These are phyloP conservation scores for Brotula barbata DNA, from an alignment of 2,797 vertebrate genomes.

Conservation along the genomic window DNA sequence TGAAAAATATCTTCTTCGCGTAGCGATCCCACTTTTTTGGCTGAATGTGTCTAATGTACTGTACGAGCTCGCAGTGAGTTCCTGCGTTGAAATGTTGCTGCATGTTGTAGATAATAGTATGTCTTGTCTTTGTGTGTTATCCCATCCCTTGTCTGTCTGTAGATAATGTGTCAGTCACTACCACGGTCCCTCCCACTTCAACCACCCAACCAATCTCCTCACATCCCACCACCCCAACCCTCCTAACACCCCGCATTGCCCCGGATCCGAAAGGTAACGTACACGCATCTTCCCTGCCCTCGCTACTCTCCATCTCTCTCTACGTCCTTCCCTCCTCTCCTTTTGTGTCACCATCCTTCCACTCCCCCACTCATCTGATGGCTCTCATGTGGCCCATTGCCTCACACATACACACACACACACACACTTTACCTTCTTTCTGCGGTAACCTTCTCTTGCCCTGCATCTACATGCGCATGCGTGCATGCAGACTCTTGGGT, in stretches of 20 bases:
- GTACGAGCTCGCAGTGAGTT: conserved; percentile 29
- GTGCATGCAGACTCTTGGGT: conserved; percentile 43
- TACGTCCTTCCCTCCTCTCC: conserved; percentile 41
- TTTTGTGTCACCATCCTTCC: conserved; percentile 40
- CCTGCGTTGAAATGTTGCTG: conserved; percentile 53
- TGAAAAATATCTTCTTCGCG: too few species aligned
- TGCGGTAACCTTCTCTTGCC: conserved; percentile 55
- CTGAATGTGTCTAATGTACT: too few species aligned
- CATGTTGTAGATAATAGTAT: conserved; percentile 67
- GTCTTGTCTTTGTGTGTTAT: conserved; percentile 61
- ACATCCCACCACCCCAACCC: conserved; percentile 65
- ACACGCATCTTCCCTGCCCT: conserved; percentile 23
- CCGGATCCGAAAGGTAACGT: conserved; percentile 73
- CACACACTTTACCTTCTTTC: conserved; percentile 12
- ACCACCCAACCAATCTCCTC: conserved; percentile 61
- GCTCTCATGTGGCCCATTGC: conserved; percentile 44
- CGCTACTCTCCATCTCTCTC: conserved; percentile 27
- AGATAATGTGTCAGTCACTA: conserved; percentile 76
- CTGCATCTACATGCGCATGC: conserved; percentile 41
- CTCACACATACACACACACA: conserved; percentile 12
- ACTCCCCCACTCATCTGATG: conserved; percentile 31
- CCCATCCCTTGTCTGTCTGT: conserved; percentile 70
- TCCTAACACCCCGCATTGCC: conserved; percentile 41
- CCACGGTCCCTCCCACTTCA: conserved; percentile 64
- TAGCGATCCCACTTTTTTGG: too few species aligned